Evolutionary conservation across 2,113 vertebrate genomes (phyloP), one percentile per base, ranked within the genome.

Genomic region (Melanerpes aurifrons): DNA sequence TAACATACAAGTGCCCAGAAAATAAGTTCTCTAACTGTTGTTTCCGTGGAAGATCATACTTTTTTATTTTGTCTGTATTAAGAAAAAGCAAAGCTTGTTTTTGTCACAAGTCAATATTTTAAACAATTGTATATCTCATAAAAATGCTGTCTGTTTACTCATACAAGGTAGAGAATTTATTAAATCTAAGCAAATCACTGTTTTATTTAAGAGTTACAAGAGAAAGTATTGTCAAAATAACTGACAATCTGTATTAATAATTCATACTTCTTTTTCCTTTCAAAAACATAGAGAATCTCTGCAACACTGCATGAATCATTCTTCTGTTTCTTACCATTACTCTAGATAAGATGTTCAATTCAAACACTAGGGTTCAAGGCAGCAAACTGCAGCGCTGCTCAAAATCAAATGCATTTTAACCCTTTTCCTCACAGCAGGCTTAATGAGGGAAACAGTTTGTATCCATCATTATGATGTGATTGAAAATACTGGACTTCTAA

Each of bases 171-270:
- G 6, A 72, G 58, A 77, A 92, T 73, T 79, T 73, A 85, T 74
- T 86, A 58, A 83, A 28, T 66, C 28, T 24, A 89, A 92, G 31
- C n/a, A 87, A 94, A 82, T 82, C 16, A 77, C 32, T 94, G 57
- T 82, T 94, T 94, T 77, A 79, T 62, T 93, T 87, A 89, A 89
- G 61, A 94, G 26, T 85, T 94, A 76, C 66, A 83, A 92, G 64
- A 95, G 24, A 75, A 80, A 84, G 37, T 40, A 74, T 57, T 93
- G 57, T 73, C 57, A 81, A 66, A 26, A 9, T 76, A 87, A 72
- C 45, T 93, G 87, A 78, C 69, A 71, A 71, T 53, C 13, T 67
- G 7, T 77, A 63, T 95, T 87, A 93, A 96, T 64, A 91, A 94
- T 89, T 89, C 67, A 80, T 71, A 14, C 9, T 57, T 61, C 32